Base-by-base conservation (phyloP, 2,888 invertebrate genomes). In the Cancer borealis region DNA sequence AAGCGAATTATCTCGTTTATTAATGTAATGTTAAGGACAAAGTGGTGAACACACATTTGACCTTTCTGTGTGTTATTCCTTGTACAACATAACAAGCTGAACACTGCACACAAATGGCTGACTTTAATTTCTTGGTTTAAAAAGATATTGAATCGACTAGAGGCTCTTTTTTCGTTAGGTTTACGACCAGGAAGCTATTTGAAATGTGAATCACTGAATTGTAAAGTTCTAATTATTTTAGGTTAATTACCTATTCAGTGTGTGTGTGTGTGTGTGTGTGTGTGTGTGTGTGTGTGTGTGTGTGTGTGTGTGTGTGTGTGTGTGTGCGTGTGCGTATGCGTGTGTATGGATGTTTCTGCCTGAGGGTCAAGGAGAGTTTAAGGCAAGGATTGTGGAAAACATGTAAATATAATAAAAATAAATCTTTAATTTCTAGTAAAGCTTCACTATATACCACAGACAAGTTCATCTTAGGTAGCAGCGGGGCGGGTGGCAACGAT, bases 191-290 rank as follows among this genome's bases (percentile, higher is more conserved):
- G 1, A 66, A 66, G n/a, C 66, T 66, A n/a, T 66, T 66, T 66
- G 66, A 66, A 66, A 17, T 66, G 66, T 66, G 66, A 66, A 66
- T 66, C 6, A 66, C n/a, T 66, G 66, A 66, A 66, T n/a, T 66
- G 66, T 66, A 66, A 66, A n/a, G n/a, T 3, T 3, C 54, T 66
- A 21, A 66, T 66, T 66, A 66, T 66, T 66, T 66, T 66, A n/a
- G n/a, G 66, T 66, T 66, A 66, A 66, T 66, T 21, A 66, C n/a
- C 66, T 66, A 66, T 66, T 66, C 66, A 66, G 66, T 66, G n/a
- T 66, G 66, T 66, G 66, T 66, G 66, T 21, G 66, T 66, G n/a
- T 66, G 66, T 66, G 66, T n/a, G 66, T 66, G 66, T 66, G 66
- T 66, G n/a, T 66, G 66, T 66, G 66, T 66, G n/a, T 66, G 60